phyloP scores from a whole-genome alignment of 2,797 vertebrate genomes.

The Tragelaphus oryx region DNA sequence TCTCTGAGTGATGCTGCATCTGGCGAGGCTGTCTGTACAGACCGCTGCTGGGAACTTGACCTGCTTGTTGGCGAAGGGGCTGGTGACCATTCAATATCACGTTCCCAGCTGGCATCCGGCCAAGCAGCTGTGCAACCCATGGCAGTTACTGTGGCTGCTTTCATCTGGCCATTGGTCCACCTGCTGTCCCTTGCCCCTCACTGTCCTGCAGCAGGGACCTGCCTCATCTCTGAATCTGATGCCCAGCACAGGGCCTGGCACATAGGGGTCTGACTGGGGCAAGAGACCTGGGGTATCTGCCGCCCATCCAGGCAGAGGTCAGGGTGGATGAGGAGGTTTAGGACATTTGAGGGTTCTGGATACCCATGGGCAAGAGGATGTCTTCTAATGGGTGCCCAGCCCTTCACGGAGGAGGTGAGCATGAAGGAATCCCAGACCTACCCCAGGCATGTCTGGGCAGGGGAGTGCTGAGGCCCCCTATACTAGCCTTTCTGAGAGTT shows the following conservation, averaged over 20 bases:
- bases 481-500: neutral
- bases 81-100: neutral
- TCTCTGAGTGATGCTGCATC: rapidly evolving
- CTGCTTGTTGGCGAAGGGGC: neutral
- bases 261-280: neutral
- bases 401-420: neutral
- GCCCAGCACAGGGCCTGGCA: neutral
- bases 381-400: neutral
- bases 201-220: neutral
- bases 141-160: neutral
- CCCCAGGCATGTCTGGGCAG: neutral
- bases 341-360: neutral
- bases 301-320: neutral
- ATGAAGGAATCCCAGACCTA: neutral
- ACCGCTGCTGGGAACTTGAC: neutral
- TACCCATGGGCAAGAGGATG: no score
- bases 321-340: neutral
- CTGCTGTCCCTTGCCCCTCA: rapidly evolving
- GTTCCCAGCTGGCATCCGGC: rapidly evolving
- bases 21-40: neutral
- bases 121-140: neutral
- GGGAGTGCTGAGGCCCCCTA: neutral
- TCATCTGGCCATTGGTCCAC: neutral
- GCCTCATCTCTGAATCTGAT: neutral
- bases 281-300: neutral